Evolutionary conservation across 1,140 invertebrate species (phyloP).

Genomic region (Coenobita brevimanus): DNA sequence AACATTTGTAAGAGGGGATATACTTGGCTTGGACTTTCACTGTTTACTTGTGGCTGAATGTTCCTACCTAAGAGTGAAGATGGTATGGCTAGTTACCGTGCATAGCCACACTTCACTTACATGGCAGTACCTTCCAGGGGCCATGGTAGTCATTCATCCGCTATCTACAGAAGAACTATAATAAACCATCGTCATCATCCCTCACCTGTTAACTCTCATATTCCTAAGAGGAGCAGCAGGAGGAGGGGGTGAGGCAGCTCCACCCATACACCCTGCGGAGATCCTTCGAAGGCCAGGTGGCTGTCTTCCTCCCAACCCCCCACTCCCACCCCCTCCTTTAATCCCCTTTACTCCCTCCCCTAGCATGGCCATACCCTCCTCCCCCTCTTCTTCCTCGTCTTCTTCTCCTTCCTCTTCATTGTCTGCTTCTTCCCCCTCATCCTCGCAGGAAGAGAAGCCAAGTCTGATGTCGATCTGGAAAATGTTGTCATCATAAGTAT

Average conservation of each 20-base stretch:
- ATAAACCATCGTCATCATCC: no score
- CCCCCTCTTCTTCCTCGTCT: conserved; percentile 3
- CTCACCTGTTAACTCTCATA: conserved; percentile 65
- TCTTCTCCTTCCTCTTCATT: conserved; percentile 53
- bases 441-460: conserved; percentile 11
- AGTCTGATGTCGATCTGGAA: conserved; percentile 29
- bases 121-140: no score
- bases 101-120: background rate
- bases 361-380: conserved; percentile 31
- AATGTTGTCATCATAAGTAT: background rate
- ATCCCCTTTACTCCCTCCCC: background rate
- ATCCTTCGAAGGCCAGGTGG: conserved; percentile 41
- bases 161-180: no score
- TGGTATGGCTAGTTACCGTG: background rate
- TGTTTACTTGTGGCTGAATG: no score
- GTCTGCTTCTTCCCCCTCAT: conserved; percentile 53
- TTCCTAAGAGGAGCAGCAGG: conserved; percentile 56
- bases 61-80: no score
- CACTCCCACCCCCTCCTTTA: background rate
- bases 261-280: conserved; percentile 50
- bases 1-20: no score
- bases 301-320: background rate
- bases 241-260: conserved; percentile 35
- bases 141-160: no score
- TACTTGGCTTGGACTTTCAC: no score